phyloP scores from a whole-genome alignment of 1,140 invertebrate genomes.

The Drosophila bocqueti region DNA sequence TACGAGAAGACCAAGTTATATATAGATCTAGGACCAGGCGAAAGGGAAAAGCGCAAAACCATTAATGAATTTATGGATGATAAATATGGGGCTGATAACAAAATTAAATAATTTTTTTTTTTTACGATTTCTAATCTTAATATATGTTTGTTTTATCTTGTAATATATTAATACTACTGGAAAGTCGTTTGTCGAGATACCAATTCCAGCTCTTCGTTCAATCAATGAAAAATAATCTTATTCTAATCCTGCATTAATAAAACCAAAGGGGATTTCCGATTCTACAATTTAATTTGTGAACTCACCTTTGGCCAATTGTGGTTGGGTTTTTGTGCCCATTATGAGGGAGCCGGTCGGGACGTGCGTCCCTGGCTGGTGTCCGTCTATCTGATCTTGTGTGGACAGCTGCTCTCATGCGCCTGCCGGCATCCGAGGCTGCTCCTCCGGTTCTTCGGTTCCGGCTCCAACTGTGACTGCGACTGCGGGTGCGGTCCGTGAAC shows the following conservation, averaged over 20 bases:
- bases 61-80: background rate
- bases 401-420: slow-evolving; percentile 17
- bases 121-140: background rate
- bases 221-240: background rate
- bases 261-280: background rate
- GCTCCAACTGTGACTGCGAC: slow-evolving; percentile 31
- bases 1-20: slow-evolving; percentile 1
- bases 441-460: slow-evolving; percentile 35
- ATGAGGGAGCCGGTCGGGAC: slow-evolving; percentile 48
- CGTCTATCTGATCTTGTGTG: slow-evolving; percentile 35
- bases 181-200: background rate
- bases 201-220: background rate
- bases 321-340: slow-evolving; percentile 81
- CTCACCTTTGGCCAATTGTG: slow-evolving; percentile 74
- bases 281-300: background rate
- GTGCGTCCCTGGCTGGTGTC: slow-evolving; percentile 26
- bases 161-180: background rate
- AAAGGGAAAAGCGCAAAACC: background rate
- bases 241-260: background rate
- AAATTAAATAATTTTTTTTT: too few species aligned
- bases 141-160: too few species aligned
- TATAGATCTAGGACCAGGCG: background rate
- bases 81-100: background rate
- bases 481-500: slow-evolving; percentile 23
- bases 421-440: slow-evolving; percentile 39